Evolutionary conservation across 2,888 invertebrate genomes (phyloP), one percentile per base, ranked within the genome.

Genomic region (Leptothorax acervorum): DNA sequence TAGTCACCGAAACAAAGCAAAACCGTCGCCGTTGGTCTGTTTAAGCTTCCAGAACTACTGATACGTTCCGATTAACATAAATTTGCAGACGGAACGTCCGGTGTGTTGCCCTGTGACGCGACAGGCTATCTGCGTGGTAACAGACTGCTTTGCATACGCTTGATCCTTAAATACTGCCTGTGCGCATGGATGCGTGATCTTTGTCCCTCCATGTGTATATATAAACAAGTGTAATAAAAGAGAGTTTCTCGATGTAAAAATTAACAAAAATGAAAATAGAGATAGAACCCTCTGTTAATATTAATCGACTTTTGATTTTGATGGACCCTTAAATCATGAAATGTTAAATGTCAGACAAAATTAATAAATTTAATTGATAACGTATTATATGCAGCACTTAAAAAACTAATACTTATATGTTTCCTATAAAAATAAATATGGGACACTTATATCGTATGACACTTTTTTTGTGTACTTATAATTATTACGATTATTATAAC

Each of bases 31-130:
- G 89, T 87, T 86, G 91, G 87, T 91, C 83, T 90, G 89, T 87
- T 92, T 89, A 89, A 90, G 90, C 91, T 90, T 92, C 86, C 91
- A 90, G 92, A 91, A 90, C 90, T 90, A 91, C 93, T 94, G 94
- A 94, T 94, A 94, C 93, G 94, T 94, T 92, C 91, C 92, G 93
- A 94, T 95, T 95, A 94, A 93, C 94, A 94, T 95, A 94, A 92
- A 94, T 94, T 94, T 93, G 93, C 93, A 92, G 94, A 92, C 92
- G 89, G 92, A 92, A 93, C 94, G 93, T 94, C 94, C 94, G 93
- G 94, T 94, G 92, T 92, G 88, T 84, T 86, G 91, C 89, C 92
- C 91, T 89, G 82, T 68, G 83, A 85, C 78, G 84, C 90, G 91
- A 88, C 89, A 87, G 92, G 83, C 92, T 94, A 93, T 94, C 94